These are phyloP conservation scores for Pan troglodytes DNA, from an alignment of 2,113 vertebrate species.

Conservation along the genomic window DNA sequence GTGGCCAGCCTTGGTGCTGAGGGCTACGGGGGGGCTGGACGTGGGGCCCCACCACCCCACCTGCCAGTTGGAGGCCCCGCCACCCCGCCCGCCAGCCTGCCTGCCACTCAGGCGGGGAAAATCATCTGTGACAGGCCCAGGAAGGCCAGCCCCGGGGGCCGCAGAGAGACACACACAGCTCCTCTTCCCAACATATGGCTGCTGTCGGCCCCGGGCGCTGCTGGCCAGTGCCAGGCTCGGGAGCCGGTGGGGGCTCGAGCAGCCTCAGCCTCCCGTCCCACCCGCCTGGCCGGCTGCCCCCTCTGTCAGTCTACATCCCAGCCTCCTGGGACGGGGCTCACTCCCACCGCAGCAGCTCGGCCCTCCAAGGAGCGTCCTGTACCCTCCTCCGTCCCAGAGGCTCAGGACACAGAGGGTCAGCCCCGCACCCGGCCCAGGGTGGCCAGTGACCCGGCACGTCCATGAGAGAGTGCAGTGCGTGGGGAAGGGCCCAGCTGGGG, in stretches of 20 bases:
- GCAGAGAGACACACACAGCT: slow-evolving; percentile 79
- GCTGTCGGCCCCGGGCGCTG: slow-evolving; percentile 82
- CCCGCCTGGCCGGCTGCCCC: not conserved
- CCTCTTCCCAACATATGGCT: slow-evolving; percentile 85
- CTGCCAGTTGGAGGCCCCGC: not conserved
- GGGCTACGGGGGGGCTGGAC: not conserved
- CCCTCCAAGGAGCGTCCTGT: not conserved
- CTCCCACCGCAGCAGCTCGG: not conserved
- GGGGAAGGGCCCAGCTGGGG: too few species aligned
- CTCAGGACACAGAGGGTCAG: not conserved
- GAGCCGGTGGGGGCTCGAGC: slow-evolving; percentile 56
- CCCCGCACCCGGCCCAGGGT: not conserved
- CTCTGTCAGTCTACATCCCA: not conserved
- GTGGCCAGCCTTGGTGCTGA: not conserved
- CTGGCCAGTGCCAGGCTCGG: slow-evolving; percentile 75
- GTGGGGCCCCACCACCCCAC: not conserved
- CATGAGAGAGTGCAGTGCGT: fast-evolving
- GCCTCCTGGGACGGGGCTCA: not conserved
- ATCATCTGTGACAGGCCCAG: slow-evolving; percentile 86
- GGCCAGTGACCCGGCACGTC: not conserved
- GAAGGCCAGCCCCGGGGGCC: slow-evolving; percentile 82
- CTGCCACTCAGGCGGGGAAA: slow-evolving; percentile 85
- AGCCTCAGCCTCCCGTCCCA: not conserved
- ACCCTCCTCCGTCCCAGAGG: not conserved
- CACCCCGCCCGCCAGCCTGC: slow-evolving; percentile 34